Evolutionary conservation across 2,797 vertebrate species (phyloP).

Genomic region (Ctenopoma multispine): DNA sequence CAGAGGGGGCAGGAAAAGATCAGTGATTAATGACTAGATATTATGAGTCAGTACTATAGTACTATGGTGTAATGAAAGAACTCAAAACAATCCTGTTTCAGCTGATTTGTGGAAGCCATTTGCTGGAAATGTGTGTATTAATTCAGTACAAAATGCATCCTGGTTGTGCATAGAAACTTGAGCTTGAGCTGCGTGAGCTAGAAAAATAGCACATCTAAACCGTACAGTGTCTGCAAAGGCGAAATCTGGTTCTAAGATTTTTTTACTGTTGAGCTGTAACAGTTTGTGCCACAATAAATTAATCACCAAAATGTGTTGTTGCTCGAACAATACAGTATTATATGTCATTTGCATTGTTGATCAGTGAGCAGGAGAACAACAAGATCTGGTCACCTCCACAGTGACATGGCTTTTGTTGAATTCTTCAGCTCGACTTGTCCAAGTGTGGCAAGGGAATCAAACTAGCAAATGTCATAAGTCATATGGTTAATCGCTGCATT

Average conservation of each 20-base stretch:
- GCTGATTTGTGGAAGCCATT: background rate
- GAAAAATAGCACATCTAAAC: no score
- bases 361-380: background rate
- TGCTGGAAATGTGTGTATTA: background rate
- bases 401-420: background rate
- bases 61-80: no score
- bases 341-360: background rate
- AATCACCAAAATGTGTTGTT: no score
- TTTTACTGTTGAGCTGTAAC: no score
- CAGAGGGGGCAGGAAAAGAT: background rate
- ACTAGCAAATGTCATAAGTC: background rate
- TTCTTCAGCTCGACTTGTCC: background rate
- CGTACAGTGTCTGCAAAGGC: no score
- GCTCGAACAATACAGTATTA: no score
- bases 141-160: background rate
- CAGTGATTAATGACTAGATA: background rate
- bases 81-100: background rate
- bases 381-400: no score
- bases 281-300: no score
- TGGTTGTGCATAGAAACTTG: background rate
- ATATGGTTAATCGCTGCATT: background rate
- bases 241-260: no score
- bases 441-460: background rate
- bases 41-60: background rate
- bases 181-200: background rate